Evolutionary conservation across 1,140 invertebrate species (phyloP), one percentile per base, ranked within the genome.

Genomic region (Aphis gossypii): DNA sequence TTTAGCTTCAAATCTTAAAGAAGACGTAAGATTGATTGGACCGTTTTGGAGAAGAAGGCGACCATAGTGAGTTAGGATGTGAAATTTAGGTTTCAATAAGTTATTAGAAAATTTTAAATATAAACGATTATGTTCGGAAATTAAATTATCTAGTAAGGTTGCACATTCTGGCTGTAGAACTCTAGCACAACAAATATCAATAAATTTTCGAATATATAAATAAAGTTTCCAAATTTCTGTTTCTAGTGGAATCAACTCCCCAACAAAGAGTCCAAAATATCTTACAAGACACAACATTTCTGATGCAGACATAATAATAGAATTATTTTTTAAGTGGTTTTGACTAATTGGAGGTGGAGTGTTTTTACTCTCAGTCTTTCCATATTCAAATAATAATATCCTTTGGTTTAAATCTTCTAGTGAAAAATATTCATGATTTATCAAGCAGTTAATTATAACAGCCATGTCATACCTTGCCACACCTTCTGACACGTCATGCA

Each of bases 151-250:
- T 35, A 82, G 35, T 35, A 82, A 14, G 11, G 8, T 9, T 82
- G 35, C 76, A 83, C 76, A 83, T 83, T 83, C 76, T 38, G 76
- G 76, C 41, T 83, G 76, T 20, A 83, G 35, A 20, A 83, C 23
- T 20, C 35, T 41, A 83, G 68, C 68, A 35, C n/a, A 82, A 83
- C 76, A 83, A 83, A 83, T 83, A 83, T 83, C 76, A 83, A 83
- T 83, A 83, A 83, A 41, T 83, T 83, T 83, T 83, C 76, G 1
- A 38, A 83, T 35, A 41, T 38, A n/a, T 83, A 83, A 20, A 83
- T 83, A 83, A 14, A 83, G 68, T 76, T 76, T 76, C 68, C 68
- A 76, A 76, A n/a, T 76, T n/a, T 76, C 30, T 35, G 68, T 76
- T 76, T 76, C 30, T n/a, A 76, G 11, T 30, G 68, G 68, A 76